phyloP scores from a whole-genome alignment of 2,113 vertebrate genomes.

The Phyllostomus hastatus region DNA sequence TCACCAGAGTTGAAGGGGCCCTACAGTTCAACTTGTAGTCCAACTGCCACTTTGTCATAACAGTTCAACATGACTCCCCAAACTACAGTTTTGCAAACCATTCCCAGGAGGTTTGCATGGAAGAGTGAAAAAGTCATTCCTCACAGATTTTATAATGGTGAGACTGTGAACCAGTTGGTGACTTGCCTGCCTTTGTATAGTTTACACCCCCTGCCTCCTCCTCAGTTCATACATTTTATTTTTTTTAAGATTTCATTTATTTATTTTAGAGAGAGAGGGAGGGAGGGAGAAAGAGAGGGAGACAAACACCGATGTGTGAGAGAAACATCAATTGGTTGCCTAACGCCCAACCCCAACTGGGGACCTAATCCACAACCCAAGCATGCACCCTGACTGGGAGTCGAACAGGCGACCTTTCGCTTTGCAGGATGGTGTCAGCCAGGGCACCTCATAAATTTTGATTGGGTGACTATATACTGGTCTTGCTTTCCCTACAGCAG shows the following conservation, averaged over 20 bases:
- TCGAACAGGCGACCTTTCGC: too few species aligned
- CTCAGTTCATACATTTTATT: neutral
- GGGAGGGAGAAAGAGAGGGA: too few species aligned
- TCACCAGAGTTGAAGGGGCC: neutral
- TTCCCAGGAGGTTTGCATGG: neutral
- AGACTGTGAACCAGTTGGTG: neutral
- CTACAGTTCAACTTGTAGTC: neutral
- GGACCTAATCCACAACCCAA: too few species aligned
- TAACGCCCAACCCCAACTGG: too few species aligned
- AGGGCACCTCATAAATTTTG: neutral
- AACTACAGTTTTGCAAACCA: neutral
- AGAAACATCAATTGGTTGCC: too few species aligned
- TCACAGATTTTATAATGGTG: neutral
- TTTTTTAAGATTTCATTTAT: neutral
- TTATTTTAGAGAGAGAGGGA: too few species aligned
- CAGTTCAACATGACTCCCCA: neutral
- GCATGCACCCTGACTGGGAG: too few species aligned
- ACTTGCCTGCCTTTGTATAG: neutral
- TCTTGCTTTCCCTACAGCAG: neutral
- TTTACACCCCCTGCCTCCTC: neutral
- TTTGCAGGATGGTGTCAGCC: too few species aligned
- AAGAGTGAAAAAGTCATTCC: slow-evolving; percentile 7
- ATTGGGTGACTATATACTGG: neutral
- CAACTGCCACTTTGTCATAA: neutral
- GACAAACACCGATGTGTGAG: too few species aligned